These are phyloP conservation scores for Cantharis rustica DNA, from an alignment of 2,888 invertebrate species.

Conservation along the genomic window DNA sequence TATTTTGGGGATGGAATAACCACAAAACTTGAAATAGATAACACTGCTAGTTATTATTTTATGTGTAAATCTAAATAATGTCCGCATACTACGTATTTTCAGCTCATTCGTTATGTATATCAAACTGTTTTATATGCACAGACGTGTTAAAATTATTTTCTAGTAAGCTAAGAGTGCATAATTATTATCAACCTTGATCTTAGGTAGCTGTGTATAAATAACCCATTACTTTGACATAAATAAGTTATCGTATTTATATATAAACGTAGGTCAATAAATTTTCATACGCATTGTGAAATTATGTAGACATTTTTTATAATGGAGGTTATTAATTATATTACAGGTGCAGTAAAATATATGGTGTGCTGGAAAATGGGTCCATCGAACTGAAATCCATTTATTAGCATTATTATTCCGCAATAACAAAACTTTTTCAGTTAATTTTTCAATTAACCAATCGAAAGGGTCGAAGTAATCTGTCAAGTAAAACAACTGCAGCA, in stretches of 20 bases:
- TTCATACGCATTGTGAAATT: background rate
- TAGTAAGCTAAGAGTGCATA: conserved; percentile 29
- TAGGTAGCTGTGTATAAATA: conserved; percentile 26
- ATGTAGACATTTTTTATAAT: background rate
- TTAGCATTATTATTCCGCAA: background rate
- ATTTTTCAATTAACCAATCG: background rate
- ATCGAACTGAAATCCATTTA: background rate
- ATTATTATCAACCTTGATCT: conserved; percentile 29
- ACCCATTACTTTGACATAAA: conserved; percentile 26
- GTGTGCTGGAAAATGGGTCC: background rate
- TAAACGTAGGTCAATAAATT: background rate
- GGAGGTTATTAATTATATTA: background rate
- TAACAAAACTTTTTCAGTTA: background rate
- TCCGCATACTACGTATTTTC: background rate
- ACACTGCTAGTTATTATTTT: background rate
- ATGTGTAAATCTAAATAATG: background rate
- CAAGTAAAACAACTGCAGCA: background rate
- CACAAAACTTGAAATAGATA: background rate
- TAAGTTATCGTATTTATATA: conserved; percentile 22
- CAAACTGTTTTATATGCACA: background rate
- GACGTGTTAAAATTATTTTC: conserved; percentile 20
- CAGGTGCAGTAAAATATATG: background rate
- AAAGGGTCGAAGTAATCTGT: background rate
- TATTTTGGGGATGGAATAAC: too few relatives aligned
- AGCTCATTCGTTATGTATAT: background rate